Evolutionary conservation across 2,797 vertebrate genomes (phyloP).

Genomic region (Paratrypauchen microcephalus): DNA sequence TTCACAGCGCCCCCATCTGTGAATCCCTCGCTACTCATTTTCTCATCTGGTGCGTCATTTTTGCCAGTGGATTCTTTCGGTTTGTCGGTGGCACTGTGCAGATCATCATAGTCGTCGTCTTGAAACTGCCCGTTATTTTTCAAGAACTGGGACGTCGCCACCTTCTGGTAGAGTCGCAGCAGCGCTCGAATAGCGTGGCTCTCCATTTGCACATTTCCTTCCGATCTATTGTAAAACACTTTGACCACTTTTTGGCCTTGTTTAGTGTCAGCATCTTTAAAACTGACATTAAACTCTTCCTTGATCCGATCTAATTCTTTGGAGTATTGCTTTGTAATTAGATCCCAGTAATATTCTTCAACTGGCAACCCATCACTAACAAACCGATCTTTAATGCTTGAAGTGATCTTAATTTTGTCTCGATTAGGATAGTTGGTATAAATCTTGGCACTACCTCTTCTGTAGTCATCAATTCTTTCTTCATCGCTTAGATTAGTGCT

Average conservation of each 20-base stretch:
- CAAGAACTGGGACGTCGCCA: constrained; percentile 1
- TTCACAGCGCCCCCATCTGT: not conserved
- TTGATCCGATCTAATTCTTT: constrained; percentile 30
- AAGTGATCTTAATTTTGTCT: not conserved
- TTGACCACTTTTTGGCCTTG: constrained; percentile 35
- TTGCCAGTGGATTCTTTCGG: constrained; percentile 14
- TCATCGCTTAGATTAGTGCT: accelerated
- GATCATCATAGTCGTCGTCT: not conserved
- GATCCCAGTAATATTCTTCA: constrained; percentile 36
- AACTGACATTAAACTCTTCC: constrained; percentile 54
- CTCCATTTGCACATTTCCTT: constrained; percentile 39
- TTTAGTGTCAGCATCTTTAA: not conserved
- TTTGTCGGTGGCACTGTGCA: not conserved
- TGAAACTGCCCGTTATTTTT: constrained; percentile 1
- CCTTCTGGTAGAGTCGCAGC: constrained; percentile 65
- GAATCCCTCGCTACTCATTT: accelerated
- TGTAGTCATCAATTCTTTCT: not conserved
- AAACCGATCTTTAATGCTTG: constrained; percentile 36
- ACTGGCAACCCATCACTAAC: constrained; percentile 36
- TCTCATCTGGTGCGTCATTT: not conserved
- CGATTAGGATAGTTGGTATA: not conserved
- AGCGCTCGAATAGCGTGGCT: constrained; percentile 66
- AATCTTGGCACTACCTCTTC: not conserved
- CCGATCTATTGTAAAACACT: not conserved
- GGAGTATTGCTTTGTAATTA: not conserved